Percentiles rank a stretch among this genome's conserved stretches.
Evolutionary conservation across 2,888 invertebrate species (phyloP).

Genomic region (Pomacea canaliculata): DNA sequence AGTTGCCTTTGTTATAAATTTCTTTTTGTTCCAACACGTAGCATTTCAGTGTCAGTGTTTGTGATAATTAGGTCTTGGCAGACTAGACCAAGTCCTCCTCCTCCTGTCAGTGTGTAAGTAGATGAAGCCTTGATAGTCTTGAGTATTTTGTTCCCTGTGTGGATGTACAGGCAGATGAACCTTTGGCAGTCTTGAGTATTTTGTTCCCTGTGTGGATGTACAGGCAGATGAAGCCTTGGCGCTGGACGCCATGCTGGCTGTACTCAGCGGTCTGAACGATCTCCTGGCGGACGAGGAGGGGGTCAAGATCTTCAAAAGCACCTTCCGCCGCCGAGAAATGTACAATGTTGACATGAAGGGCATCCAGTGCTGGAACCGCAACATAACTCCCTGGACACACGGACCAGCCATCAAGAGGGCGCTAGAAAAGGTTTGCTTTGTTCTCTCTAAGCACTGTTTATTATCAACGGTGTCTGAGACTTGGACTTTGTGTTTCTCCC

Average conservation of each 20-base stretch:
- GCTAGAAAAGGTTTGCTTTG: constrained; percentile 36
- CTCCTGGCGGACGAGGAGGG: constrained; percentile 28
- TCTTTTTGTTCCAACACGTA: no score
- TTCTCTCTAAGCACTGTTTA: not conserved
- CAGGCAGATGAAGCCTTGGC: constrained; percentile 58
- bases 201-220: constrained; percentile 11
- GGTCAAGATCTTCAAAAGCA: constrained; percentile 30
- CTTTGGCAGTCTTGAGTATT: constrained; percentile 35
- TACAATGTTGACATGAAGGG: constrained; percentile 39
- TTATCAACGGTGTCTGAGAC: not conserved
- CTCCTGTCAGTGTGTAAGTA: no score
- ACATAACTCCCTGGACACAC: constrained; percentile 42
- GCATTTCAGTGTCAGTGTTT: no score
- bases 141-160: no score
- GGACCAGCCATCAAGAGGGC: constrained; percentile 40
- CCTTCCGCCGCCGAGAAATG: constrained; percentile 33
- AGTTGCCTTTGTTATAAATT: no score
- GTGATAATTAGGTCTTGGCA: no score
- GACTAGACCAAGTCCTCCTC: no score
- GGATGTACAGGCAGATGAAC: constrained; percentile 37
- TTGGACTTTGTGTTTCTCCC: not conserved
- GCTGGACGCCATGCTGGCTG: constrained; percentile 50
- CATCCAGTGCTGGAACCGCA: constrained; percentile 38
- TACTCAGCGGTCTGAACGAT: constrained; percentile 41
- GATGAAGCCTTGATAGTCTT: no score